Conservation (phyloP, 2,888 invertebrate genomes). For the Chrysodeixis includens region DNA sequence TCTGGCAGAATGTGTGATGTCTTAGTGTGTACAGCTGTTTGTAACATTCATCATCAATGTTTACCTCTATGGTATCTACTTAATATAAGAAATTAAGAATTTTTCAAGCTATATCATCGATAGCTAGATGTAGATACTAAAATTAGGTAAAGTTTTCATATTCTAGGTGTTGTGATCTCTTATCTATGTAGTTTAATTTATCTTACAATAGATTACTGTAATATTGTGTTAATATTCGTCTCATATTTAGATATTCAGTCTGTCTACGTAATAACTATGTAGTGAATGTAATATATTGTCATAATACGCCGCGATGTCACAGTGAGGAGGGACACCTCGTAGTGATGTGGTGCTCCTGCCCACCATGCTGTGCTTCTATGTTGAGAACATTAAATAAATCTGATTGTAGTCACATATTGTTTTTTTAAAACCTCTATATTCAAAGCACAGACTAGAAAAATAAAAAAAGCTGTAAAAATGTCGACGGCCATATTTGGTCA, state of each 20-base stretch:
- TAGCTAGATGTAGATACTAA: slow-evolving; percentile 8
- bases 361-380: slow-evolving; percentile 77
- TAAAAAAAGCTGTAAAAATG: too few relatives aligned
- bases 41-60: slow-evolving; percentile 3
- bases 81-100: background rate
- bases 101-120: background rate
- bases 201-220: slow-evolving; percentile 4
- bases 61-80: slow-evolving; percentile 10
- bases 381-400: slow-evolving; percentile 81
- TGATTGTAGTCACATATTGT: slow-evolving; percentile 74
- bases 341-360: slow-evolving; percentile 42
- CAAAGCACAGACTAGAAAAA: background rate
- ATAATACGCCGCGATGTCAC: slow-evolving; percentile 27
- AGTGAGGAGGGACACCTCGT: slow-evolving; percentile 13
- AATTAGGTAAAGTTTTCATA: slow-evolving; percentile 17
- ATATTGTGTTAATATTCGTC: slow-evolving; percentile 6
- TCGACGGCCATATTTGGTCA: too few relatives aligned
- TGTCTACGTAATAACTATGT: slow-evolving; percentile 38
- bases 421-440: slow-evolving; percentile 10
- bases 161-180: slow-evolving; percentile 33
- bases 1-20: slow-evolving; percentile 11
- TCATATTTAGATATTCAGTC: slow-evolving; percentile 1
- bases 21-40: slow-evolving; percentile 31
- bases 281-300: slow-evolving; percentile 23
- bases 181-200: slow-evolving; percentile 4